These are phyloP conservation scores for Scaptomyza cyrtandrae DNA, from an alignment of 2,888 invertebrate genomes.

Conservation along the genomic window DNA sequence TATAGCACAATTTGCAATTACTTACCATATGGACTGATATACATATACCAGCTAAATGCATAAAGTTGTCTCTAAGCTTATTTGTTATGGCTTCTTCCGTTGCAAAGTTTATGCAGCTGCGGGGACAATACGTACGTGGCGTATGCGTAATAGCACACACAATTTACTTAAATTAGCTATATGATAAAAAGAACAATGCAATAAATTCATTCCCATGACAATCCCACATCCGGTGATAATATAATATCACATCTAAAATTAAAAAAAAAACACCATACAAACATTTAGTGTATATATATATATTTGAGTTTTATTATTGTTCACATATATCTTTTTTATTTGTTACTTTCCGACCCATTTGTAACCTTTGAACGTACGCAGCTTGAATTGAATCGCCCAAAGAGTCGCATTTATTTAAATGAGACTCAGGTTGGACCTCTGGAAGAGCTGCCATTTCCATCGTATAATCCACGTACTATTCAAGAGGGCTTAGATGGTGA, in stretches of 20 bases:
- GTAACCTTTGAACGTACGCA: constrained; percentile 23
- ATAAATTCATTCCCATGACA: not conserved
- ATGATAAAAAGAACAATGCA: not conserved
- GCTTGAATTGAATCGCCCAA: constrained; percentile 81
- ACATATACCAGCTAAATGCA: constrained; percentile 2
- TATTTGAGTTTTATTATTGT: not conserved
- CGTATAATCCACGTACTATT: constrained; percentile 82
- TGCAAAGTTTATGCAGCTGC: constrained; percentile 34
- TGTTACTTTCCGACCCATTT: not conserved
- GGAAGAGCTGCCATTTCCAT: constrained; percentile 72
- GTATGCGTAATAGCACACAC: constrained; percentile 45
- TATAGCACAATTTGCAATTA: constrained; percentile 36
- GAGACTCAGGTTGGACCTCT: constrained; percentile 71
- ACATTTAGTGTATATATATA: too few relatives aligned
- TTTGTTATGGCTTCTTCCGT: constrained; percentile 48
- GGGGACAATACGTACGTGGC: constrained; percentile 31
- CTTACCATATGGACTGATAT: constrained; percentile 40
- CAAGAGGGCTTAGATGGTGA: constrained; percentile 79
- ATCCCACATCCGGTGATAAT: not conserved
- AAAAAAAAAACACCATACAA: not conserved
- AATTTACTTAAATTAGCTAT: constrained; percentile 27
- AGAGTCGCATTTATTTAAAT: constrained; percentile 82
- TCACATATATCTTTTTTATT: too few relatives aligned
- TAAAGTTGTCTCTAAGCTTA: constrained; percentile 26
- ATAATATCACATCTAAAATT: not conserved